Evolutionary conservation across 2,888 invertebrate species (phyloP).

Genomic region (Agonopterix arenella): DNA sequence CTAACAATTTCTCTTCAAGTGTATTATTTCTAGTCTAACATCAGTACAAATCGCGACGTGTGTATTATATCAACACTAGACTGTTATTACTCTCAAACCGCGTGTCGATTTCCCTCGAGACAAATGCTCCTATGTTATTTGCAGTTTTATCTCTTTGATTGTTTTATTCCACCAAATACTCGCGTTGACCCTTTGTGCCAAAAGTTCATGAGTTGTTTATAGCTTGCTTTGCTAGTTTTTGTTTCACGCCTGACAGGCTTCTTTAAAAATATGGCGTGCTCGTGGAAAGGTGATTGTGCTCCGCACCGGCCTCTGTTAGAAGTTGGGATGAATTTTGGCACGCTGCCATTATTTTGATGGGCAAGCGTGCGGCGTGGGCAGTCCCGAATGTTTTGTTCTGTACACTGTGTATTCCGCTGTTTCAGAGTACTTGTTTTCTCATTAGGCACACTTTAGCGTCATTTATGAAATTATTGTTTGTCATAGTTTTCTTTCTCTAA

Average conservation of each 20-base stretch:
- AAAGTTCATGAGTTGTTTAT: constrained; percentile 22
- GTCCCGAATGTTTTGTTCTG: constrained; percentile 54
- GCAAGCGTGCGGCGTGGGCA: constrained; percentile 48
- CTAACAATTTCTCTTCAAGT: too few relatives aligned
- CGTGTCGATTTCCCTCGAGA: neutral
- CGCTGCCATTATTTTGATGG: constrained; percentile 71
- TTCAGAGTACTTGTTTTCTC: constrained; percentile 29
- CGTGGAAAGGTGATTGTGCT: constrained; percentile 65
- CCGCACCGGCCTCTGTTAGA: constrained; percentile 40
- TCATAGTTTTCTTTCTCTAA: constrained; percentile 4
- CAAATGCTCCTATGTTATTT: neutral
- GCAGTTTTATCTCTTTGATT: constrained; percentile 1
- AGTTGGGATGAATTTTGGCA: constrained; percentile 54
- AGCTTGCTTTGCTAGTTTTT: constrained; percentile 25
- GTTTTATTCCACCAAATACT: constrained; percentile 2
- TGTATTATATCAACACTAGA: constrained; percentile 1
- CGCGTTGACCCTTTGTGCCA: constrained; percentile 3
- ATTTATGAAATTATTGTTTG: constrained; percentile 7
- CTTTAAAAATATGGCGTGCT: constrained; percentile 47
- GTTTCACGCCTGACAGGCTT: constrained; percentile 26
- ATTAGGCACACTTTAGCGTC: constrained; percentile 16
- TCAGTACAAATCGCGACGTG: too few relatives aligned
- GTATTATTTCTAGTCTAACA: too few relatives aligned
- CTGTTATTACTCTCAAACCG: neutral
- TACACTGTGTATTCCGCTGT: constrained; percentile 30